A percentile compares a stretch with the other conserved stretches of the same genome.
Conservation (phyloP, 2,888 invertebrate genomes). For the Nomada fucata region DNA sequence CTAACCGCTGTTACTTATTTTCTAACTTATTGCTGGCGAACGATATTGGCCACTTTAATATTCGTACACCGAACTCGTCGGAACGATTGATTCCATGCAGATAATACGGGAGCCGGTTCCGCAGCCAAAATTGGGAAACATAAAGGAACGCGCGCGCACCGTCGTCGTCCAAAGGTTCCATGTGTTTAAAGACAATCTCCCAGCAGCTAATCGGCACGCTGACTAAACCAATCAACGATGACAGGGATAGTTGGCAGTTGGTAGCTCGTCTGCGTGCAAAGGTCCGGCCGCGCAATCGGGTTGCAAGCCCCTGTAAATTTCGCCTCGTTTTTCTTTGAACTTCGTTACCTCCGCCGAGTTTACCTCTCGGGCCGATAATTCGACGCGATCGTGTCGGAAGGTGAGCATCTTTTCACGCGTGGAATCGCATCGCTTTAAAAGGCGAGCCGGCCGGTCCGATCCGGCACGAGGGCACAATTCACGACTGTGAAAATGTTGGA, state of each 20-base stretch:
- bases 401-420: background rate
- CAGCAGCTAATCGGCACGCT: background rate
- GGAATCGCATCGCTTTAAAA: too few relatives aligned
- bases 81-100: too few relatives aligned
- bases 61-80: too few relatives aligned
- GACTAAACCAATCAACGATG: too few relatives aligned
- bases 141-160: background rate
- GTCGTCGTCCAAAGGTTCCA: conserved; percentile 32
- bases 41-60: too few relatives aligned
- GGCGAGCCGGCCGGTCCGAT: too few relatives aligned
- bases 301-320: conserved; percentile 20
- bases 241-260: background rate
- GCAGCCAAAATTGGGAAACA: too few relatives aligned
- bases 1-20: too few relatives aligned
- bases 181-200: conserved; percentile 39
- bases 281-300: conserved; percentile 1
- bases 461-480: too few relatives aligned
- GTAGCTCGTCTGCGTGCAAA: background rate
- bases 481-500: too few relatives aligned
- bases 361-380: conserved; percentile 20
- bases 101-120: too few relatives aligned
- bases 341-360: background rate
- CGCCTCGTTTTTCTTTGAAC: conserved; percentile 15
- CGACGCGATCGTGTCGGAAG: conserved; percentile 1
- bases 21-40: too few relatives aligned